These are phyloP conservation scores for Phalanger gymnotis DNA, from an alignment of 2,797 vertebrate species.

Conservation along the genomic window DNA sequence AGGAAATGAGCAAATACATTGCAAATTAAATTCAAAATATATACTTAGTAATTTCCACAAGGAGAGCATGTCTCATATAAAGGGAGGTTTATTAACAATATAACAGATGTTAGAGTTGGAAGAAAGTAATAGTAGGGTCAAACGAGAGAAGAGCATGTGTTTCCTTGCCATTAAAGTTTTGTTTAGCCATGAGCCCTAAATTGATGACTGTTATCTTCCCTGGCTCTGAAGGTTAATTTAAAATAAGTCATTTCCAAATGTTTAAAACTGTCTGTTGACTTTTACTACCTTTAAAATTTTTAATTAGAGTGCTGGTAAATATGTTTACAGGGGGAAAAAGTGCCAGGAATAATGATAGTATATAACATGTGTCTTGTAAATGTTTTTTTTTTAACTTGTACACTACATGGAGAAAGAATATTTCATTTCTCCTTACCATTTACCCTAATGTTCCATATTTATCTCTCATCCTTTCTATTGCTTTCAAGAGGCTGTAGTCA, in stretches of 20 bases:
- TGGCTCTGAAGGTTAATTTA: neutral
- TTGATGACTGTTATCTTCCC: neutral
- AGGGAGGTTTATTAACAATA: neutral
- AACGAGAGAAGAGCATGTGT: neutral
- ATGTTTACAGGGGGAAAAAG: neutral
- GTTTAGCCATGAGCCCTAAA: neutral
- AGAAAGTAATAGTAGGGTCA: neutral
- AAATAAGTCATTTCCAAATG: neutral
- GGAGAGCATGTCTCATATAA: neutral
- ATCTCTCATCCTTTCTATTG: neutral
- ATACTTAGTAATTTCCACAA: neutral
- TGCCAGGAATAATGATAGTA: neutral
- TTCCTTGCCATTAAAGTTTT: neutral
- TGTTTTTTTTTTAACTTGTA: neutral
- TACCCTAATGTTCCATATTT: neutral
- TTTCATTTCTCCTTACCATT: neutral
- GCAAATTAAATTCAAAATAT: neutral
- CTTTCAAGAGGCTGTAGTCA: neutral
- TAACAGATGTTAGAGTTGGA: neutral
- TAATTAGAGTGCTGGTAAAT: neutral
- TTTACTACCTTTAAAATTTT: neutral
- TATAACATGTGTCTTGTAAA: neutral
- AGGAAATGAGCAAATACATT: neutral
- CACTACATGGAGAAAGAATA: neutral
- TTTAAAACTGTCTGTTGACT: neutral